phyloP scores from a whole-genome alignment of 1,140 invertebrate genomes.

The Pseudomyrmex dendroicus region DNA sequence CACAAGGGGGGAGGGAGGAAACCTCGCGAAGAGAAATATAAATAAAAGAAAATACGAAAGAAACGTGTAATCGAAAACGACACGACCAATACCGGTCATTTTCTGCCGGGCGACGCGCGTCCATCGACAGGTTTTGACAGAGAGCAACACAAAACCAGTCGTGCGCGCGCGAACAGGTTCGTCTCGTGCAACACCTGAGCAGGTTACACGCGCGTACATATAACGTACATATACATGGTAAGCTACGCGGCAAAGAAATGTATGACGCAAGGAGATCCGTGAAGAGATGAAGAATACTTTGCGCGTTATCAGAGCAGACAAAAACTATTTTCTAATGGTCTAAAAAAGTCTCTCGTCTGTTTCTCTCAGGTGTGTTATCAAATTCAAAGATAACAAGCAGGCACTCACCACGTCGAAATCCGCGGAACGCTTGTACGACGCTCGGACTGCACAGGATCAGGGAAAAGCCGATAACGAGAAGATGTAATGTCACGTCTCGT shows the following conservation, averaged over 20 bases:
- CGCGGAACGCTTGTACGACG: conserved; percentile 72
- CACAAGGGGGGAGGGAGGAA: not conserved
- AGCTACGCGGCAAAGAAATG: conserved; percentile 57
- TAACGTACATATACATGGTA: conserved; percentile 32
- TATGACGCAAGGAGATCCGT: conserved; percentile 37
- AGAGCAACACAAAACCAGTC: conserved; percentile 67
- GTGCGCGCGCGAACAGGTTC: conserved; percentile 65
- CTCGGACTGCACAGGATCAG: conserved; percentile 71
- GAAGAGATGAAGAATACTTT: conserved; percentile 14
- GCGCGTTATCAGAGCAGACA: not conserved
- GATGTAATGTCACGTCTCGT: conserved; percentile 55
- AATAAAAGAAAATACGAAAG: not conserved
- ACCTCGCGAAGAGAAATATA: too few relatives aligned
- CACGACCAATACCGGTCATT: conserved; percentile 51
- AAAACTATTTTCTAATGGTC: not conserved
- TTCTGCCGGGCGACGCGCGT: conserved; percentile 42
- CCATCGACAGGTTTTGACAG: conserved; percentile 73
- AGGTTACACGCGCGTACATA: conserved; percentile 49
- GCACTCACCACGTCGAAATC: conserved; percentile 77
- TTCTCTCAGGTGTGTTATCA: too few relatives aligned
- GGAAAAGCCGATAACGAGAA: conserved; percentile 69
- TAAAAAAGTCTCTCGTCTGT: too few relatives aligned
- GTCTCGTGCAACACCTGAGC: conserved; percentile 53
- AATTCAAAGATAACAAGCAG: too few relatives aligned
- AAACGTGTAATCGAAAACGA: conserved; percentile 38